Evolutionary conservation across 1,140 invertebrate genomes (phyloP), one percentile per base, ranked within the genome.

Genomic region (Bombyx mandarina): DNA sequence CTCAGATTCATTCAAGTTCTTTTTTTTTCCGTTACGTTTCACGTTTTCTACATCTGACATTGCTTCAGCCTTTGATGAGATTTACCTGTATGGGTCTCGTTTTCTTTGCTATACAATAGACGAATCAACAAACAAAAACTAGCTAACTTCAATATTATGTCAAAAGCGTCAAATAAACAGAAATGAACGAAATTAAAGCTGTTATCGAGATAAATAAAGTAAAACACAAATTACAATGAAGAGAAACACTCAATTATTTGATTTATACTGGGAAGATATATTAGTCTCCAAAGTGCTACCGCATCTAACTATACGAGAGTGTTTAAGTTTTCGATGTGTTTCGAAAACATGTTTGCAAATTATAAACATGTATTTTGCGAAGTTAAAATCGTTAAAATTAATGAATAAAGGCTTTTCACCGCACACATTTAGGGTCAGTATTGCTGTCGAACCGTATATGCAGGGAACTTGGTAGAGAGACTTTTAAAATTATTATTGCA

Each of bases 191-290:
- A n/a, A 54, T 45, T 54, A 22, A 45, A 22, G 43, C 10, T 45
- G 7, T 18, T 45, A 45, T 42, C 42, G 3, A 47, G 43, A 47
- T 47, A 58, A 53, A 53, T 18, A 47, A 35, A 35, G 3, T 52
- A 46, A 52, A 60, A 50, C 51, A 54, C 57, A 10, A 61, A 74
- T 79, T 69, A 86, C 71, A 52, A 78, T 75, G 61, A 83, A 79
- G 56, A 67, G 82, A 61, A 82, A 82, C 46, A 83, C 75, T n/a
- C 82, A 83, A 60, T 59, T 91, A 18, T 89, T 90, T 59, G 89
- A 90, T 66, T 73, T 91, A 35, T 89, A 82, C 56, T 91, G 90
- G 90, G 89, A 90, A 59, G 90, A 91, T 69, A 88, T 91, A 61
- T 73, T 90, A 43, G 84, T 90, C 18, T 78, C 88, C 0, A 79